Evolutionary conservation across 2,113 vertebrate genomes (phyloP).

Genomic region (Rhynchomys soricoides): DNA sequence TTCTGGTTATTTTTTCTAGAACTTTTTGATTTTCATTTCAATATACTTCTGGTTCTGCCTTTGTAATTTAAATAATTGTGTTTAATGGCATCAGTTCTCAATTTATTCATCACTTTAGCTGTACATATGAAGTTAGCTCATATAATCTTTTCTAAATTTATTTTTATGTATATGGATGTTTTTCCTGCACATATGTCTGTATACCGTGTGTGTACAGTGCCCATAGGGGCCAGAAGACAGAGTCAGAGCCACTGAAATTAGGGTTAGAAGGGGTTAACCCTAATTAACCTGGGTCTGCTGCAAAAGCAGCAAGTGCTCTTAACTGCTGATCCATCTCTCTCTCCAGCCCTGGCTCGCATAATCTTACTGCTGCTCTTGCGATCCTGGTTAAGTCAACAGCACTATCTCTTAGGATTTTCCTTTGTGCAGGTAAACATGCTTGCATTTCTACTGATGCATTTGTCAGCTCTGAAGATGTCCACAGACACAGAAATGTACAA

Average conservation of each 20-base stretch:
- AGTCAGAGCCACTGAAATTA: too few relatives aligned
- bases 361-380: neutral
- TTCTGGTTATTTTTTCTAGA: neutral
- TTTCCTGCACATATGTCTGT: neutral
- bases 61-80: conserved; percentile 44
- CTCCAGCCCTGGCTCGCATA: neutral
- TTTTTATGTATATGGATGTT: neutral
- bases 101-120: neutral
- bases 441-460: conserved; percentile 8
- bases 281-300: neutral
- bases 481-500: conserved; percentile 10
- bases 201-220: neutral
- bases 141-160: neutral
- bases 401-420: conserved; percentile 40
- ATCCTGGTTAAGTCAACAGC: conserved; percentile 1
- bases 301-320: neutral
- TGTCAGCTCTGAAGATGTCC: conserved; percentile 58
- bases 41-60: conserved; percentile 26
- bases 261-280: neutral
- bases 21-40: neutral
- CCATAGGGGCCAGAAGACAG: neutral
- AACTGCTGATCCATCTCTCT: neutral
- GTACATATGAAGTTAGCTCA: neutral
- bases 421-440: conserved; percentile 54
- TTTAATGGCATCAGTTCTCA: conserved; percentile 1